A percentile compares a stretch with the other conserved stretches of the same genome.
phyloP scores from a whole-genome alignment of 2,888 invertebrate genomes.

The Podotricha telesiphe region DNA sequence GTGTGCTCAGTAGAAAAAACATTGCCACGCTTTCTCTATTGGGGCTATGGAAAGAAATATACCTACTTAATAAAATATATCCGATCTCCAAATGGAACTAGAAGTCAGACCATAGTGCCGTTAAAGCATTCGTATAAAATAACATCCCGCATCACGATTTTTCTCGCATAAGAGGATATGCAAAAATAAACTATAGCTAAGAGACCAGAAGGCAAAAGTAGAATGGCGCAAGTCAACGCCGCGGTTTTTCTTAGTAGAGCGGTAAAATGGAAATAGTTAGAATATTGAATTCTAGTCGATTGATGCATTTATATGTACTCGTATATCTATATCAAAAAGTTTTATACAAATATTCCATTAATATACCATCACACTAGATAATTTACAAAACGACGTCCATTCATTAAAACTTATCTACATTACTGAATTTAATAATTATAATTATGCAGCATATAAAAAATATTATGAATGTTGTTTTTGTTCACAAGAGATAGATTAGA shows the following conservation, averaged over 20 bases:
- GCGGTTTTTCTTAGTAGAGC: background rate
- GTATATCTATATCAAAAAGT: background rate
- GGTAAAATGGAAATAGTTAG: background rate
- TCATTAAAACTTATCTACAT: slow-evolving; percentile 28
- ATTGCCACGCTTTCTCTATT: background rate
- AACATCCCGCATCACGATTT: too few species aligned
- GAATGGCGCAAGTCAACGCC: too few species aligned
- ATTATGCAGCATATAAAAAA: slow-evolving; percentile 37
- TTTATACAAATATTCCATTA: background rate
- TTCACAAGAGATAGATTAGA: slow-evolving; percentile 50
- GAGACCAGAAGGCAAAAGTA: too few species aligned
- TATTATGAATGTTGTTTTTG: slow-evolving; percentile 45
- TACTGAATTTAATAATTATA: slow-evolving; percentile 29
- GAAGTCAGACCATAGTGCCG: background rate
- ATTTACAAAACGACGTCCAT: background rate
- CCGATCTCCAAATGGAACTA: background rate
- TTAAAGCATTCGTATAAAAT: too few species aligned
- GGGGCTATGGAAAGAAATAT: too few species aligned
- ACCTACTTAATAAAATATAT: background rate
- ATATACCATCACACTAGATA: background rate
- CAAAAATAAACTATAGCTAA: too few species aligned
- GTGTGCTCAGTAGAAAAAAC: background rate
- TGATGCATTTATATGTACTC: background rate
- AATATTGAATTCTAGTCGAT: background rate
- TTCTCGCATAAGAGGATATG: too few species aligned